A percentile compares a stretch with the other conserved stretches of the same genome.
Evolutionary conservation across 2,888 invertebrate species (phyloP).

Genomic region (Xestia c-nigrum): DNA sequence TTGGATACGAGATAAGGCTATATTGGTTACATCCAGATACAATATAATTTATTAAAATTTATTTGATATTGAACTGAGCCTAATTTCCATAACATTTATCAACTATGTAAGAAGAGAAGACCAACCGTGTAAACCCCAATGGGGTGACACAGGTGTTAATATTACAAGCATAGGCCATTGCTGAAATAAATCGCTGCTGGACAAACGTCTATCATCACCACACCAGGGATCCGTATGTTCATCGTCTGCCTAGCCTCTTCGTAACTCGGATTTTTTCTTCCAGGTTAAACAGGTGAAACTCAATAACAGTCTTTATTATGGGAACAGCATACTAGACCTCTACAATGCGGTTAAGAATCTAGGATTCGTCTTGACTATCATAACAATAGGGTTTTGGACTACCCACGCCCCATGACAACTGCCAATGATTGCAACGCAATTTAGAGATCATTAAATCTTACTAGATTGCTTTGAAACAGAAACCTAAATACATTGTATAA

Average conservation of each 20-base stretch:
- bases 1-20: constrained; percentile 44
- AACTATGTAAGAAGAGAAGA: not conserved
- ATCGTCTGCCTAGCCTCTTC: not conserved
- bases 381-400: not conserved
- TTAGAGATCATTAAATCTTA: not conserved
- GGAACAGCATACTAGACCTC: not conserved
- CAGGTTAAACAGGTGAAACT: not conserved
- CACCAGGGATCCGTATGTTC: not conserved
- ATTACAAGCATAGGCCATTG: not conserved
- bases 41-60: constrained; percentile 34
- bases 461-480: not conserved
- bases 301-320: not conserved
- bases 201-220: too few species aligned
- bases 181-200: too few species aligned
- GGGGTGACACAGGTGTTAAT: not conserved
- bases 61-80: not conserved
- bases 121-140: not conserved
- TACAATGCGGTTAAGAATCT: not conserved
- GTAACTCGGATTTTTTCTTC: too few species aligned
- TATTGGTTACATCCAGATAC: constrained; percentile 44
- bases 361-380: not conserved
- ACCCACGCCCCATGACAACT: too few species aligned
- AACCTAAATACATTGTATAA: not conserved
- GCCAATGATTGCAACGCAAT: not conserved
- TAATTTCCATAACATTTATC: not conserved